Base-by-base conservation (phyloP, 2,888 invertebrate species). In the Napeogenes sylphis region DNA sequence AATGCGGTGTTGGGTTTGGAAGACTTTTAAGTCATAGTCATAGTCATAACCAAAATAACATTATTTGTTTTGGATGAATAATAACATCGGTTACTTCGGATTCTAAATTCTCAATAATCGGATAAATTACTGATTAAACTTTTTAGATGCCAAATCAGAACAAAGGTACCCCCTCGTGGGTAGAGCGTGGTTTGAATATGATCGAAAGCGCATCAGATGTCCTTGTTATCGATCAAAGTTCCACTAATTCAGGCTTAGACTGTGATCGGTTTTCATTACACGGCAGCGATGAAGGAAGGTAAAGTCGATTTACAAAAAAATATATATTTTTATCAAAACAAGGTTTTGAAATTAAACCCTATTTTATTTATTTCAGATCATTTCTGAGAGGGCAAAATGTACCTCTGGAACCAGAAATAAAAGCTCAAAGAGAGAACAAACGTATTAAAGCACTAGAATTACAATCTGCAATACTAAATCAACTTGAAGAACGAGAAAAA, bases 311-410 rank as follows among this genome's bases (percentile, higher is more conserved):
- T 21, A 21, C 21, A 21, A 21, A 21, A 21, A 21, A 1, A 21
- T 21, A 21, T 21, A 21, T 42, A 42, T 42, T 42, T 42, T 10
- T 3, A 42, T 8, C 42, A 42, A 3, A 42, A 12, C 42, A 3
- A 10, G 8, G 10, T 42, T 42, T 42, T 42, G 10, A 10, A 42
- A 42, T 10, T 42, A 42, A 42, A 10, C 5, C 4, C 3, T 2
- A 12, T 42, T 42, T 42, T 45, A 56, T 14, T 35, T 59, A 53
- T 82, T 82, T n/a, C 81, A 91, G 91, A 70, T 94, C 94, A 53
- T 95, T 94, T 83, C 85, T 97, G 55, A 92, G 97, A 69, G 98
- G 98, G 8, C 97, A 97, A 87, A 97, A 97, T 83, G 94, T 94
- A 14, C 95, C 95, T 0, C 80, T 97, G 62, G 97, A 97, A 79